Evolutionary conservation across 2,888 invertebrate species (phyloP), one percentile per base, ranked within the genome.

Genomic region (Cosmopolites sordidus): DNA sequence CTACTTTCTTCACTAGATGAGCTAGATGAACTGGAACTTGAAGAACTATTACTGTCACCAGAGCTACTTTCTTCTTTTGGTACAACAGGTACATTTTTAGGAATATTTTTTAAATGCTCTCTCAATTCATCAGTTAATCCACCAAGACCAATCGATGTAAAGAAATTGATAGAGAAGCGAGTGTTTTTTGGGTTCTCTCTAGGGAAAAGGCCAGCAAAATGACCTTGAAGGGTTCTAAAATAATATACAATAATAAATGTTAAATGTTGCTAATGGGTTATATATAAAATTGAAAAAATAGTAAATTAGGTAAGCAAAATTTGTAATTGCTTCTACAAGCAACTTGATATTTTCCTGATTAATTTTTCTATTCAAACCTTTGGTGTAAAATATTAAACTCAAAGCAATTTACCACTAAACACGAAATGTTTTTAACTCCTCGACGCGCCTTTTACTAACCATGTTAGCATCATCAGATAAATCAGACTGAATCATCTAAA

Each of bases 151-250:
- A 96, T 96, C 0, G 94, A 92, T 0, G 96, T 96, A 73, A 97
- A 97, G 76, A 96, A 97, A 70, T 97, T 97, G 44, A 99, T 98
- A 0, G 98, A 90, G 76, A 99, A 99, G 66, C 98, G 79, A 0
- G 97, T 96, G 71, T 98, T 94, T 69, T 92, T 86, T 0, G 98
- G 97, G 77, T 96, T 92, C 69, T 98, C 95, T 50, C 92, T 80
- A 0, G 99, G 98, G 73, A 99, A 93, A 2, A 99, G 75, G 0
- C 98, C 97, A 29, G 85, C 83, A 75, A 98, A 95, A 16, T 89
- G 89, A 46, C 81, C 81, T 68, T 89, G 85, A 46, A 99, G 72
- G 0, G 92, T 94, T 58, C 90, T 90, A 76, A 61, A 82, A 81
- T 52, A 48, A 45, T 16, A 51, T 39, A 18, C 5, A 14, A 17